Base-by-base conservation (phyloP, 1,140 invertebrate genomes). In the Littorina saxatilis region DNA sequence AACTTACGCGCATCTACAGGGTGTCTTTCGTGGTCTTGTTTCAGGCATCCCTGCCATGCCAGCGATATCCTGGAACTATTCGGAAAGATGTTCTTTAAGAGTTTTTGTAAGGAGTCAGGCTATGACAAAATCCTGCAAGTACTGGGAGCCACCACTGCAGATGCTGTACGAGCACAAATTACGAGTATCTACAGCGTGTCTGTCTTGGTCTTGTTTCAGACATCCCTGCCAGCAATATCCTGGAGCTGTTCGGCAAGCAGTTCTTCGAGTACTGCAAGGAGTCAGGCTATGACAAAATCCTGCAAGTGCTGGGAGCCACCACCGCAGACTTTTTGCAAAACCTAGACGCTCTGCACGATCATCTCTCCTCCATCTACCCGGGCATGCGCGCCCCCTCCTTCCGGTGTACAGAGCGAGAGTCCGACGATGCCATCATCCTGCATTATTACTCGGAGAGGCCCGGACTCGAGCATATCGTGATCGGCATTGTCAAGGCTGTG, bases 211-310 rank as follows among this genome's bases (percentile, higher is more conserved):
- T 39, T 77, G 29, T 84, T 82, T 15, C 91, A 99, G 98, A 97
- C 88, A 96, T 98, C 80, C 97, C 97, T 27, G 97, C 97, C 7
- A 95, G 96, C 88, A 95, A 96, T 47, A 98, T 99, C 87, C 93
- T 99, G 79, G 97, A 99, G 93, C 92, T 97, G 17, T 99, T 99
- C 90, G 98, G 98, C 0, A 96, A 96, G 89, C 98, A 96, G 91
- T 92, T 92, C 82, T 91, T 92, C 79, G 88, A 91, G 13, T 92
- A 91, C 77, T 92, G 91, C 77, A 87, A 90, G 74, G 91, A 91
- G 82, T 91, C 90, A 3, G 91, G 91, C 20, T 92, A 92, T 80
- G 90, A 91, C 72, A 91, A 89, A 83, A 91, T 92, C 72, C 83
- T 92, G 27, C 80, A 84, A 76, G 90, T 91, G 43, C 82, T 92